Evolutionary conservation across 2,888 invertebrate species (phyloP).

Genomic region (Sinodicranocentrus sp.): DNA sequence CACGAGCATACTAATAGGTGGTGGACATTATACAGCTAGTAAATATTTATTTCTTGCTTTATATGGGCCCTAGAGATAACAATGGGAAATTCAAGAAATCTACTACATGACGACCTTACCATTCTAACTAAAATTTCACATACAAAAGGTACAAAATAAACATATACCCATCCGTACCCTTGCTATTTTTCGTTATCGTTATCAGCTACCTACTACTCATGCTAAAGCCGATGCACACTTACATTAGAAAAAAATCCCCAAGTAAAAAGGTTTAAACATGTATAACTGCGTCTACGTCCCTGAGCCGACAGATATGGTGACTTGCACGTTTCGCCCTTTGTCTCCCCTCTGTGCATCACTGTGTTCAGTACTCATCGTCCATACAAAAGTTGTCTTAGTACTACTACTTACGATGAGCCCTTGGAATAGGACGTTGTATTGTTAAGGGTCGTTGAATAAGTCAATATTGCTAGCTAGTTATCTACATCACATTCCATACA

Average conservation of each 20-base stretch:
- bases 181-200: too few species aligned
- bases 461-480: conserved; percentile 19
- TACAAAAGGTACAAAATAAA: not conserved
- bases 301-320: conserved; percentile 53
- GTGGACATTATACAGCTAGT: too few species aligned
- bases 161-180: too few species aligned
- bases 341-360: conserved; percentile 24
- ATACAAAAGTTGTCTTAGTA: not conserved
- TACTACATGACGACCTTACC: conserved; percentile 11
- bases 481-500: not conserved
- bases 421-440: conserved; percentile 59
- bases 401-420: conserved; percentile 35
- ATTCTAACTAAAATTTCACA: not conserved
- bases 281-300: conserved; percentile 48
- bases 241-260: not conserved
- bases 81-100: conserved; percentile 39
- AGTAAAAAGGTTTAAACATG: conserved; percentile 17
- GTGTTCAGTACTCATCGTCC: not conserved
- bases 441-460: conserved; percentile 58
- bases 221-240: conserved; percentile 21
- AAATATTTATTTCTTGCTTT: too few species aligned
- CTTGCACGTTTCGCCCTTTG: conserved; percentile 49
- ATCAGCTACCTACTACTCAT: not conserved
- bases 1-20: conserved; percentile 6
- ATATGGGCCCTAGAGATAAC: conserved; percentile 20